Base-by-base conservation (phyloP, 2,888 invertebrate species). In the Xylophagus ater region DNA sequence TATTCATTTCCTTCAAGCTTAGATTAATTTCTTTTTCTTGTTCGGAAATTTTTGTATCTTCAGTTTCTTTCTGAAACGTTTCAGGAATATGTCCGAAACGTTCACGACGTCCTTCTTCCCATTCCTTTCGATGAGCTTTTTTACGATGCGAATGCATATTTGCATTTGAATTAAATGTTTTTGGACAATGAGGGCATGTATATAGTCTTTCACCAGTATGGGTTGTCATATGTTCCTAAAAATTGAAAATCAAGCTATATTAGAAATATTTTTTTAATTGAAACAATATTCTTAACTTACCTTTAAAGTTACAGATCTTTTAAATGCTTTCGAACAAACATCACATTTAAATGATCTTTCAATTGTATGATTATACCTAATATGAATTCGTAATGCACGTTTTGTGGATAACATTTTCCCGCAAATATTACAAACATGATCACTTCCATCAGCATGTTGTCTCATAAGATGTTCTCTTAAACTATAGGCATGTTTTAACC, bases 81-180 rank as follows among this genome's bases (percentile, higher is more conserved):
- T n/a, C n/a, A n/a, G n/a, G n/a, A n/a, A n/a, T n/a, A n/a, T n/a
- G n/a, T n/a, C n/a, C n/a, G n/a, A n/a, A n/a, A n/a, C n/a, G n/a
- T n/a, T n/a, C n/a, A n/a, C n/a, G 17, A 12, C 35, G 28, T n/a
- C 37, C 37, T n/a, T 24, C 31, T 17, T 28, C 37, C 46, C 46
- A 46, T 21, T 43, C 35, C 15, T 28, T 39, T n/a, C 28, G 38
- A 39, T 48, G 48, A n/a, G 31, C 20, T 28, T 46, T 44, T 31
- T 46, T 46, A 3, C 42, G 34, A 45, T 48, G 48, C 14, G 43
- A 39, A 23, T 46, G 41, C 43, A 48, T 44, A 37, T 46, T 46
- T 15, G 38, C 44, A 19, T 36, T 29, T 4, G 45, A 43, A 32
- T 45, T 45, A 36, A 46, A 48, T 14, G 45, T 48, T 46, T 43